phyloP scores from a whole-genome alignment of 2,113 vertebrate genomes.

The Romanogobio albipinnatus region DNA sequence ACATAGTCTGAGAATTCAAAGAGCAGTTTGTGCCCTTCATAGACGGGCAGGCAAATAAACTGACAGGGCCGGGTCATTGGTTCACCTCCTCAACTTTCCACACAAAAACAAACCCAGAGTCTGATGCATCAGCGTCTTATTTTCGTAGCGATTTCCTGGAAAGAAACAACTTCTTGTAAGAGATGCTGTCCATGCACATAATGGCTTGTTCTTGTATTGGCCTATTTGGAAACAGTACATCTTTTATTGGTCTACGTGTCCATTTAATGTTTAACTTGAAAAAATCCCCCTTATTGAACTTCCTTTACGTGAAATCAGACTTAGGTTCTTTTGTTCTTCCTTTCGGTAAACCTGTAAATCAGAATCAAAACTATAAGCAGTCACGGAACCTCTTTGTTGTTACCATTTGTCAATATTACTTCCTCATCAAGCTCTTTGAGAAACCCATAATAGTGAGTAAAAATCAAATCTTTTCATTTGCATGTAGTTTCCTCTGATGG shows the following conservation, averaged over 20 bases:
- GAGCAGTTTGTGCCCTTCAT: background rate
- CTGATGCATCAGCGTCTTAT: background rate
- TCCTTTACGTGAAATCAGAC: background rate
- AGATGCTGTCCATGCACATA: background rate
- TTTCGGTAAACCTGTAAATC: background rate
- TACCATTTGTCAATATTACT: background rate
- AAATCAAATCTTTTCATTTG: background rate
- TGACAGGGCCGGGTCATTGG: background rate
- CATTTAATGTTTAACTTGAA: background rate
- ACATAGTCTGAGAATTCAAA: slow-evolving; percentile 40
- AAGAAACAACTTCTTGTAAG: background rate
- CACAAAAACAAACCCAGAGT: background rate
- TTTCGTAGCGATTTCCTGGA: background rate
- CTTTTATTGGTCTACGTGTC: background rate
- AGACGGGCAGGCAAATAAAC: background rate
- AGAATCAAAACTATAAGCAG: background rate
- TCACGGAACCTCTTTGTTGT: background rate
- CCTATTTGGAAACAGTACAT: background rate
- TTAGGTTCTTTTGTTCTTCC: background rate
- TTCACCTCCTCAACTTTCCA: background rate
- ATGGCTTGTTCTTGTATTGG: background rate
- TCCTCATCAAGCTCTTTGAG: background rate
- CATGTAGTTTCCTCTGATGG: background rate
- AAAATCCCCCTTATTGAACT: background rate
- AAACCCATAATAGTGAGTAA: background rate